These are phyloP conservation scores for Pseudolycoriella hygida DNA, from an alignment of 2,888 invertebrate genomes.

Conservation along the genomic window DNA sequence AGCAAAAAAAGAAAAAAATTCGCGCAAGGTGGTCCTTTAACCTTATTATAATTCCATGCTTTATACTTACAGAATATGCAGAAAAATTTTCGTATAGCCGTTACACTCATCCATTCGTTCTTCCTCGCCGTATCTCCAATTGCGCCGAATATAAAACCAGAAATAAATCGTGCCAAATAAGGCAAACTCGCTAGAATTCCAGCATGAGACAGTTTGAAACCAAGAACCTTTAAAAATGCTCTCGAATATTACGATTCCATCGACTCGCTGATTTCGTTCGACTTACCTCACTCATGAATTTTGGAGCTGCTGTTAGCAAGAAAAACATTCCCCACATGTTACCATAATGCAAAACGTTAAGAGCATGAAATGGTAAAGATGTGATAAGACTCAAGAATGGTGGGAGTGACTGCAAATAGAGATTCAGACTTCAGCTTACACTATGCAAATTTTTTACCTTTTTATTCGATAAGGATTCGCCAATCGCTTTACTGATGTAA, in stretches of 20 bases:
- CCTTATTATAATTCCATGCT: too few relatives aligned
- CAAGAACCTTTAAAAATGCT: constrained; percentile 31
- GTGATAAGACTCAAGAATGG: constrained; percentile 42
- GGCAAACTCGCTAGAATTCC: constrained; percentile 53
- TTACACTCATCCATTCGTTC: constrained; percentile 29
- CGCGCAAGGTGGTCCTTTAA: too few relatives aligned
- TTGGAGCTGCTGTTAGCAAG: constrained; percentile 56
- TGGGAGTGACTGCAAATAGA: constrained; percentile 37
- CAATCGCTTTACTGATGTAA: constrained; percentile 42
- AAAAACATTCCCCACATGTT: constrained; percentile 62
- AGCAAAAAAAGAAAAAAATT: too few relatives aligned
- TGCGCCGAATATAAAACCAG: constrained; percentile 52
- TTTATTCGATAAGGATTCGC: constrained; percentile 32
- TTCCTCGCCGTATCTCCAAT: constrained; percentile 44
- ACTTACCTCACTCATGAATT: constrained; percentile 45
- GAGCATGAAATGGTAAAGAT: constrained; percentile 51
- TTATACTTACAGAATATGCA: constrained; percentile 39
- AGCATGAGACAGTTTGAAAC: constrained; percentile 51
- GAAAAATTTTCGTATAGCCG: constrained; percentile 46
- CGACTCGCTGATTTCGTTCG: too few relatives aligned
- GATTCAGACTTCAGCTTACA: neutral
- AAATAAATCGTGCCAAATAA: constrained; percentile 46
- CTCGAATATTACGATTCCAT: neutral
- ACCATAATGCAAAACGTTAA: constrained; percentile 50
- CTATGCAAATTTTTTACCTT: constrained; percentile 27